Evolutionary conservation across 2,113 vertebrate genomes (phyloP), one percentile per base, ranked within the genome.

Genomic region (Pheucticus melanocephalus): DNA sequence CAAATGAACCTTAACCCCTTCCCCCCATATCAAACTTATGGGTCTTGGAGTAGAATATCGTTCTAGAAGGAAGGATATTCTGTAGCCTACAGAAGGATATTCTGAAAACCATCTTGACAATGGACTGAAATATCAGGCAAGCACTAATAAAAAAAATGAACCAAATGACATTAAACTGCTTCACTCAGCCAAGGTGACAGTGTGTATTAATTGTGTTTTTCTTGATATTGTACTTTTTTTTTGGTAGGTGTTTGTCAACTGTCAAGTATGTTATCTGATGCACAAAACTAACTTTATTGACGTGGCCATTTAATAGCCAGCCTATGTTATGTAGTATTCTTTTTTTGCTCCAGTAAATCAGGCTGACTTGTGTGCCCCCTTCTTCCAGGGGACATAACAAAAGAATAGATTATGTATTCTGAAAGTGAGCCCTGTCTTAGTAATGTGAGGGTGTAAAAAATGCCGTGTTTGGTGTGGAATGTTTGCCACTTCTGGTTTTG

Each of bases 1-100:
- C n/a, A 53, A 64, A 31, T 9, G 42, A 40, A 15, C 9, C 6
- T 33, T 4, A 44, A 13, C 15, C 1, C 5, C 10, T 56, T 63
- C 5, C 3, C 4, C 1, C 6, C 5, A 10, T 15, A 4, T 4
- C 1, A 23, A 17, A 42, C 5, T 37, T 27, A 31, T 3, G 20
- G 3, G 11, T 37, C 39, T 73, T 92, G 17, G 7, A 56, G 12
- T 47, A 60, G 14, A 50, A 30, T 30, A 30, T 7, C 16, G 7
- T 53, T 53, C 51, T 30, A 11, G 51, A 53, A 18, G 10, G 28
- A 53, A 53, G 17, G 28, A 18, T 53, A 30, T 19, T 30, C 16
- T 53, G 3, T 53, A 53, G 16, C 25, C 91, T 80, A 56, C 28
- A 75, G 39, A 48, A 50, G 11, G 9, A 51, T 89, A 42, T 82